phyloP scores from a whole-genome alignment of 1,140 invertebrate species.

The Glossosoma conforme region DNA sequence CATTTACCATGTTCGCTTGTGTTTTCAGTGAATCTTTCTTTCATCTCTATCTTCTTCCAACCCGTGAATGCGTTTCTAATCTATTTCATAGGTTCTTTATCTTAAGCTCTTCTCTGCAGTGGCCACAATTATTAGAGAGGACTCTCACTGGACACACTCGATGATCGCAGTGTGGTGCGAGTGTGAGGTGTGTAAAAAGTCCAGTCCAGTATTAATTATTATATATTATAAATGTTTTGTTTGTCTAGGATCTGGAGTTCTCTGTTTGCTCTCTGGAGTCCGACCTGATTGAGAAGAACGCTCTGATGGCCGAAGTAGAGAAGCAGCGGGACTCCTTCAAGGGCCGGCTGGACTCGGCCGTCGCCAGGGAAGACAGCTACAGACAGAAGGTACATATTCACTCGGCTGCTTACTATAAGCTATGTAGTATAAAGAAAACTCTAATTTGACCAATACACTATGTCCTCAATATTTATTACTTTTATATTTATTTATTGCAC shows the following conservation, averaged over 20 bases:
- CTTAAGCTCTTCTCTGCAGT: too few species aligned
- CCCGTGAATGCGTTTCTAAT: too few species aligned
- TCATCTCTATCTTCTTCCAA: too few species aligned
- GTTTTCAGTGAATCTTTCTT: too few species aligned
- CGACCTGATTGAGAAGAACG: slow-evolving; percentile 13
- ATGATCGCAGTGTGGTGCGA: too few species aligned
- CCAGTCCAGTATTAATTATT: not conserved
- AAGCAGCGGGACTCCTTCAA: slow-evolving; percentile 10
- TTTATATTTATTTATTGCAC: slow-evolving; percentile 7
- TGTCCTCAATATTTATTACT: not conserved
- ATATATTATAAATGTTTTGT: not conserved
- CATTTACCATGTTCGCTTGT: too few species aligned
- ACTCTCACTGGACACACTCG: too few species aligned
- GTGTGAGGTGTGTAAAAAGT: too few species aligned
- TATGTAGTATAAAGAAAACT: not conserved
- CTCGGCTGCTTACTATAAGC: not conserved
- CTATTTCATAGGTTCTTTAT: too few species aligned
- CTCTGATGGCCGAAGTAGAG: not conserved
- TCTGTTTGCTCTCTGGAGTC: slow-evolving; percentile 14
- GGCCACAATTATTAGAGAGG: too few species aligned
- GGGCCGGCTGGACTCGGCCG: slow-evolving; percentile 7
- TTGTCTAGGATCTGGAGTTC: slow-evolving; percentile 13
- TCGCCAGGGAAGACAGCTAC: slow-evolving; percentile 27
- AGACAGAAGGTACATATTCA: slow-evolving; percentile 23
- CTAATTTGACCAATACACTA: slow-evolving; percentile 1